A percentile compares a stretch with the other conserved stretches of the same genome.
phyloP scores from a whole-genome alignment of 1,140 invertebrate species.

The Drosophila busckii region DNA sequence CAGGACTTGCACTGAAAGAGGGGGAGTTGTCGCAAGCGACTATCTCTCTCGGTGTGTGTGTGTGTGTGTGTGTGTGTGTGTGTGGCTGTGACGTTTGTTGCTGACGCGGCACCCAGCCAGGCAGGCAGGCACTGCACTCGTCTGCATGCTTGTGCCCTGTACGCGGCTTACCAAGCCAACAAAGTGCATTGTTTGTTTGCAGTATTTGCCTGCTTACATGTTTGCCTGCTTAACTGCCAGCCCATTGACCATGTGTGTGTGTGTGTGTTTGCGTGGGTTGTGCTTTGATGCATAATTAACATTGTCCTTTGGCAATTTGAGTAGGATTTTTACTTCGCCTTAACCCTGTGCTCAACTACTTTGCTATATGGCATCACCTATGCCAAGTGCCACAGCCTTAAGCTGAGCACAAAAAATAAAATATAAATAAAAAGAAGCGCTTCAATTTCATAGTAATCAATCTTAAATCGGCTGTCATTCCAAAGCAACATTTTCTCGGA shows the following conservation, averaged over 20 bases:
- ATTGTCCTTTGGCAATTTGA: conserved; percentile 76
- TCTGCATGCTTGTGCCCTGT: conserved; percentile 57
- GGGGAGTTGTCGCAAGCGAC: conserved; percentile 10
- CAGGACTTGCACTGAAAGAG: not conserved
- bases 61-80: conserved; percentile 15
- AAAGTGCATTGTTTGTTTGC: conserved; percentile 74
- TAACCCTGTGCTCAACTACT: conserved; percentile 37
- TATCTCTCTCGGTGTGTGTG: conserved; percentile 25
- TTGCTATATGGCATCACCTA: conserved; percentile 20
- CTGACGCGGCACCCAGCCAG: conserved; percentile 46
- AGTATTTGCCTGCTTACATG: conserved; percentile 73
- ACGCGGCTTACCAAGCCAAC: conserved; percentile 65
- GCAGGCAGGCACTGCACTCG: conserved; percentile 17
- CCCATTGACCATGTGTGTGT: not conserved
- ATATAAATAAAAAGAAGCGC: too few species aligned
- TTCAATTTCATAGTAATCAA: too few species aligned
- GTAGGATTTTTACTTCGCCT: conserved; percentile 52
- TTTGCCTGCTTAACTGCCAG: conserved; percentile 67
- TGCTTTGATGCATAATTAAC: conserved; percentile 75
- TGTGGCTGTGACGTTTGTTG: conserved; percentile 19
- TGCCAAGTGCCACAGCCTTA: conserved; percentile 25
- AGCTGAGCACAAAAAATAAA: too few species aligned
- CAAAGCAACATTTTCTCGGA: too few species aligned
- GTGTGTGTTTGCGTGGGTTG: conserved; percentile 6
- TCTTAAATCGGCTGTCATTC: too few species aligned